Evolutionary conservation across 2,888 invertebrate genomes (phyloP), one percentile per base, ranked within the genome.

Genomic region (Heteropelma amictum): DNA sequence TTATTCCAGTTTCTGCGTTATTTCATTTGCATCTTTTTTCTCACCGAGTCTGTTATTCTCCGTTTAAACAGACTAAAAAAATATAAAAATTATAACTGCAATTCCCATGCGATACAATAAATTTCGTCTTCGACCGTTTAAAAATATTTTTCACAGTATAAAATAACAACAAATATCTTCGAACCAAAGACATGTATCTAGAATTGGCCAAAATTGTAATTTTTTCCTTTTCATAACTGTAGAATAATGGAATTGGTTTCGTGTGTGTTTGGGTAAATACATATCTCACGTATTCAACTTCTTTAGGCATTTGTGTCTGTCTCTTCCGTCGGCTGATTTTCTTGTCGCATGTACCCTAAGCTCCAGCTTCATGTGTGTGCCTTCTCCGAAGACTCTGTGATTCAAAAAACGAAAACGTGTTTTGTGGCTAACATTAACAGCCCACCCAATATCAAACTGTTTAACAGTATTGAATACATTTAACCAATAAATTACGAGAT

Each of bases 391-490:
- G 60, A 53, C 69, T 74, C 74, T 77, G 77, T 60, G 70, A 68
- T 75, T 77, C 75, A 77, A 77, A 77, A 77, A 75, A 71, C 67
- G 74, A 77, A 65, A 67, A 75, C 51, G 61, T 73, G 54, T 67
- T 56, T 67, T 53, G 67, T 53, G 63, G 56, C 77, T 58, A 63
- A 69, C 65, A 60, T 45, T 5, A 8, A 72, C 33, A 38, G 10
- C 58, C 64, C 42, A 14, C 26, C 40, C 26, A 28, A 56, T 38
- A 54, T 61, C 6, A 33, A 30, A 30, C 42, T 54, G 35, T 47
- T 10, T n/a, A n/a, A n/a, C n/a, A n/a, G n/a, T n/a, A n/a, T n/a
- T n/a, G n/a, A n/a, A n/a, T n/a, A n/a, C n/a, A n/a, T n/a, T n/a
- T n/a, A 45, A 21, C 19, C 21, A 21, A 26, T 33, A 35, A 56